Base-by-base conservation (phyloP, 2,888 invertebrate genomes). In the Plebejus melissa region DNA sequence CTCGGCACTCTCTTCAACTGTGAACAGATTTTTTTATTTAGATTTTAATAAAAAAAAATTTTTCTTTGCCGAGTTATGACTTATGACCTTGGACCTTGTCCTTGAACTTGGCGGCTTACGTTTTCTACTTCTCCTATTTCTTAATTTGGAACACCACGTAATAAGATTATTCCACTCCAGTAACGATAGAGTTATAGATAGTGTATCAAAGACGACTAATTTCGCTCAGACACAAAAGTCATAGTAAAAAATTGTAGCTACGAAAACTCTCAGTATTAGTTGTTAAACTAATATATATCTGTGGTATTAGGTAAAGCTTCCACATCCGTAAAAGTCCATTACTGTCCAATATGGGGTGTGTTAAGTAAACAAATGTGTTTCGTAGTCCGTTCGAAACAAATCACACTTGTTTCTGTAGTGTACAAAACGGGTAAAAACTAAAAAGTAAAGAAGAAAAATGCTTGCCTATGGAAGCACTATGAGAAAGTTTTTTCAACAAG, bases 351-450 rank as follows among this genome's bases (percentile, higher is more conserved):
- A 60, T 60, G 28, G 22, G 0, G 22, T 58, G 60, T 60, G 60
- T 60, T 60, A 60, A 60, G 60, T 60, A 60, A 60, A 60, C 28
- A 60, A 58, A 60, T 9, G 60, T 7, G 22, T 22, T 58, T 58
- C 46, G 46, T 7, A 22, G 22, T 22, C 28, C 9, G 3, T 60
- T 60, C 60, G 60, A 11, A 57, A 22, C 28, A 28, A 9, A 60
- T 22, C 28, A 28, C 28, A 11, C 22, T 58, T 57, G 54, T 16
- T 58, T 28, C 60, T 28, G 28, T 60, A 9, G 22, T 11, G 7
- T 28, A 60, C 22, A 28, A 28, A 28, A 60, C 28, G 60, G 9
- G 28, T 60, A 60, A 1, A 60, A 28, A 60, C 22, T 22, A 22
- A 22, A 60, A 60, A 7, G 3, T 9, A n/a, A 22, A 22, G 16